Evolutionary conservation across 2,113 vertebrate genomes (phyloP), one percentile per base, ranked within the genome.

Genomic region (Esox niger): DNA sequence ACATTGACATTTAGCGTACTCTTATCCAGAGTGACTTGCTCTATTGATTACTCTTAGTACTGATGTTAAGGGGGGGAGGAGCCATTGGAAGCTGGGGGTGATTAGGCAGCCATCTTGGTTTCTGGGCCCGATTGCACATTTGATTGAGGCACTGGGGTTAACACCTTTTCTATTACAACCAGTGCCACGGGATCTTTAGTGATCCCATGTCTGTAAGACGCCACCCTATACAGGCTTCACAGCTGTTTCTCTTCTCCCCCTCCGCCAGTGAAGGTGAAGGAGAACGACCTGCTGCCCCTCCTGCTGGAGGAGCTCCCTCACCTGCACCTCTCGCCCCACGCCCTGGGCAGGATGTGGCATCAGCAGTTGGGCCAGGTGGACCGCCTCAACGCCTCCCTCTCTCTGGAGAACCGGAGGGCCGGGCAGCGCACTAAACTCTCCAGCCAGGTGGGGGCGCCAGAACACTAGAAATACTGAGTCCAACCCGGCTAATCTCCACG

Each of bases 271-370:
- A 94, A 84, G 70, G 69, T 95, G 27, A 92, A 90, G 66, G 94
- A 95, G 23, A 91, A 94, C 1, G 88, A 94, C 25, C 91, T 98
- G 59, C 87, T 99, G 3, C 84, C 94, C 1, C 65, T 91, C 60
- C 90, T 99, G 29, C 78, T 95, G 76, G 93, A 96, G 31, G 94
- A 96, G 67, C 87, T 98, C 74, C 96, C 95, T 8, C 88, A 90
- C 64, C 92, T 98, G 49, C 92, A 88, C 63, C 81, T 98, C 74
- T 95, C 95, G 35, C 81, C 87, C 6, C 91, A 86, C 1, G 79
- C 93, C 0, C 79, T 98, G 72, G 86, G 84, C 23, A 89, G 79
- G 74, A 95, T 98, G 96, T 98, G 95, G 95, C 91, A 88, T 74
- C 91, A 89, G 83, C 97, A 98, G 89, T 86, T 93, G 31, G 86